Percentiles rank a stretch among this genome's conserved stretches.
phyloP scores from a whole-genome alignment of 2,888 invertebrate species.

The Drosophila yooni region DNA sequence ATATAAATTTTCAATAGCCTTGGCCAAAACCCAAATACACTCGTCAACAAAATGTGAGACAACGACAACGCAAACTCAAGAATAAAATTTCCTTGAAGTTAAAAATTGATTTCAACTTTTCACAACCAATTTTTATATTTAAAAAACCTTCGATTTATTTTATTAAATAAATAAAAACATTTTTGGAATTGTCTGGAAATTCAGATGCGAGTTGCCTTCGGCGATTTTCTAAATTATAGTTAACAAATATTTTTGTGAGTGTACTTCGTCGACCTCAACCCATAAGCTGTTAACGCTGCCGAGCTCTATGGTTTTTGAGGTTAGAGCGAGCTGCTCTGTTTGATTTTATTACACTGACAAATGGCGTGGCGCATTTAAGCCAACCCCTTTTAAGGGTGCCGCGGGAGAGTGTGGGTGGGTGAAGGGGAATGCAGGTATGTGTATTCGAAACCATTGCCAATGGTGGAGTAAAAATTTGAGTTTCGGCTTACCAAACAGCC shows the following conservation, averaged over 20 bases:
- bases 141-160: background rate
- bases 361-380: constrained; percentile 79
- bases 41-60: background rate
- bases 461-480: constrained; percentile 73
- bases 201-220: background rate
- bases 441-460: constrained; percentile 26
- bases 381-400: constrained; percentile 46
- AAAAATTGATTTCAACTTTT: background rate
- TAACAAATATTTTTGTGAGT: background rate
- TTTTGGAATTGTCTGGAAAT: background rate
- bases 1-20: constrained; percentile 76
- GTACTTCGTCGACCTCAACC: background rate
- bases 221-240: background rate
- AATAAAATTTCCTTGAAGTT: background rate
- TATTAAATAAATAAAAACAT: background rate
- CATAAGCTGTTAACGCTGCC: constrained; percentile 32
- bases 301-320: constrained; percentile 66
- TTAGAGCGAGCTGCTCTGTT: constrained; percentile 69
- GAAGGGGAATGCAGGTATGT: constrained; percentile 1
- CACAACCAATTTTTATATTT: background rate
- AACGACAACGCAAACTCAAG: background rate
- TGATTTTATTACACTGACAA: constrained; percentile 82
- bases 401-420: background rate
- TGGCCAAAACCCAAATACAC: constrained; percentile 16
- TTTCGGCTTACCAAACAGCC: constrained; percentile 72